Percentiles rank a stretch among this genome's conserved stretches.
phyloP scores from a whole-genome alignment of 2,113 vertebrate species.

The Leptobrachium leishanense region DNA sequence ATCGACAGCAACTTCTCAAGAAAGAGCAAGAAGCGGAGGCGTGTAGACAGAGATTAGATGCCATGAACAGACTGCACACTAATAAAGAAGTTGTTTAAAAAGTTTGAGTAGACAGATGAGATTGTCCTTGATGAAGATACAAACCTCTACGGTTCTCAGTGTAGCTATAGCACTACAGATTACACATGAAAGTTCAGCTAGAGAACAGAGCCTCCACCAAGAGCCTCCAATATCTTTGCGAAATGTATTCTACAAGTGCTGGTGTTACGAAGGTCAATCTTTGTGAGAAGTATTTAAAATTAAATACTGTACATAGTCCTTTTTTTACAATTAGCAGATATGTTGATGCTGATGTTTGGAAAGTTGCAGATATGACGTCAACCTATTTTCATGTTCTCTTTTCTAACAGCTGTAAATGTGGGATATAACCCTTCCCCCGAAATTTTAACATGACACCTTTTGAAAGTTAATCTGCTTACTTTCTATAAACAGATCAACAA shows the following conservation, averaged over 20 bases:
- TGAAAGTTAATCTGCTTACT: slow-evolving; percentile 56
- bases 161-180: slow-evolving; percentile 56
- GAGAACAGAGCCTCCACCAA: slow-evolving; percentile 68
- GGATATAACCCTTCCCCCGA: background rate
- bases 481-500: slow-evolving; percentile 60
- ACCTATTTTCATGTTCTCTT: slow-evolving; percentile 12
- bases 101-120: slow-evolving; percentile 51
- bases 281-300: slow-evolving; percentile 82
- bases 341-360: slow-evolving; percentile 75
- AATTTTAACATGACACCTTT: background rate
- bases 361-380: slow-evolving; percentile 70
- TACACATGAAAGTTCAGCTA: slow-evolving; percentile 61
- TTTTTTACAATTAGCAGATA: slow-evolving; percentile 76
- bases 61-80: slow-evolving; percentile 80
- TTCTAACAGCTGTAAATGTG: background rate
- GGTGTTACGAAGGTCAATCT: slow-evolving; percentile 62
- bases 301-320: slow-evolving; percentile 79
- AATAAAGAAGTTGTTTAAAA: slow-evolving; percentile 79
- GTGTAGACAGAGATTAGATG: slow-evolving; percentile 84
- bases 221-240: slow-evolving; percentile 73
- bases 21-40: slow-evolving; percentile 86
- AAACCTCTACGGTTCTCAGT: slow-evolving; percentile 64
- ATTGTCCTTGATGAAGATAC: slow-evolving; percentile 61
- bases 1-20: slow-evolving; percentile 82
- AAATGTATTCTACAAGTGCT: slow-evolving; percentile 66